phyloP scores from a whole-genome alignment of 2,113 vertebrate species.

The Cyprinodon brontotheroides region DNA sequence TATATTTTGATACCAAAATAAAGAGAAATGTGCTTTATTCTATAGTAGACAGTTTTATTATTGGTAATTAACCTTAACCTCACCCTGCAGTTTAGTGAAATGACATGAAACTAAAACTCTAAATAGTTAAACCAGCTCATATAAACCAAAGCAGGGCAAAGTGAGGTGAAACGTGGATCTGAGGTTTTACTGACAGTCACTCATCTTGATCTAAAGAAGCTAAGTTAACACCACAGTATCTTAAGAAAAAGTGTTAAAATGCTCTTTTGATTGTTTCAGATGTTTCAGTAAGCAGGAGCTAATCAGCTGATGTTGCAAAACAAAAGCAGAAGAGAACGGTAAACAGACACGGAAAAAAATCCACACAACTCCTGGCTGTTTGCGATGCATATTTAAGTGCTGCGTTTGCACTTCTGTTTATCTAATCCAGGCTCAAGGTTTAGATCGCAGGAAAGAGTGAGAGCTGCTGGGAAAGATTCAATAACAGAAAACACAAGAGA shows the following conservation, averaged over 20 bases:
- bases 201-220: neutral
- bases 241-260: neutral
- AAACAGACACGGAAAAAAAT: neutral
- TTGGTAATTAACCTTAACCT: no score
- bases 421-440: neutral
- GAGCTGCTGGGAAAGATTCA: neutral
- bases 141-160: neutral
- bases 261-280: neutral
- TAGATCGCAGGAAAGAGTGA: neutral
- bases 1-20: neutral
- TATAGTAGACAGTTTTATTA: no score
- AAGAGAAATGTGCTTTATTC: neutral
- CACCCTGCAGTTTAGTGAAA: no score
- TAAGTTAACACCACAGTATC: neutral
- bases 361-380: neutral
- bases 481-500: slow-evolving; percentile 1
- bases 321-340: neutral
- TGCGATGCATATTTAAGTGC: neutral
- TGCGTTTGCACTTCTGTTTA: slow-evolving; percentile 9
- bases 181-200: neutral
- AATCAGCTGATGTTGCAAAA: slow-evolving; percentile 3
- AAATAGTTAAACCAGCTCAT: neutral
- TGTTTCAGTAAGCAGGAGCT: neutral
- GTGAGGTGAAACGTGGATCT: neutral
- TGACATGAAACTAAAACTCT: no score